Evolutionary conservation across 1,140 invertebrate species (phyloP).

Genomic region (Leptinotarsa undecemlineata): DNA sequence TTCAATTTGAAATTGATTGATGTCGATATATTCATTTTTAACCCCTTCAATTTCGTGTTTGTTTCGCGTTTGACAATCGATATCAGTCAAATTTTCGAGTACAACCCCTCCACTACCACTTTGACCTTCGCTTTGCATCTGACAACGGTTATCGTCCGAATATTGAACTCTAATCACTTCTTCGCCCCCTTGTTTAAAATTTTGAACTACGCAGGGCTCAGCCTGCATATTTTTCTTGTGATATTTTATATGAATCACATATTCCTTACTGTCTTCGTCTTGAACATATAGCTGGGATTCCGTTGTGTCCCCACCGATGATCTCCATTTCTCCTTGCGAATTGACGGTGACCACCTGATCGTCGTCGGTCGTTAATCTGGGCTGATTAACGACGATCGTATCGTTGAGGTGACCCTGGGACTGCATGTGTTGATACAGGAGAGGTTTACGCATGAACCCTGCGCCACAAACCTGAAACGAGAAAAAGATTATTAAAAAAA

Average conservation of each 20-base stretch:
- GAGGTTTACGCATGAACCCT: constrained; percentile 82
- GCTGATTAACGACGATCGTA: constrained; percentile 79
- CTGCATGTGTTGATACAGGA: constrained; percentile 78
- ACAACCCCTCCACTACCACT: too few species aligned
- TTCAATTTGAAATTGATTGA: too few species aligned
- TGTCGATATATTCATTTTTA: too few species aligned
- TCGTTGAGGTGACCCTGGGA: constrained; percentile 68
- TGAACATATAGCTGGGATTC: constrained; percentile 62
- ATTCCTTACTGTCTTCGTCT: constrained; percentile 50
- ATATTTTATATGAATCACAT: not conserved
- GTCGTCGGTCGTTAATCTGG: constrained; percentile 65
- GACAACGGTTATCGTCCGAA: too few species aligned
- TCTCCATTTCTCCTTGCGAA: constrained; percentile 48
- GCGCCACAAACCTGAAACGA: constrained; percentile 63
- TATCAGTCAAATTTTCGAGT: too few species aligned
- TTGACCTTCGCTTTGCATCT: too few species aligned
- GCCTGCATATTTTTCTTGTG: not conserved
- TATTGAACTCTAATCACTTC: too few species aligned
- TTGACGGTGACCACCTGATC: constrained; percentile 59
- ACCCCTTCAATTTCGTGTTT: too few species aligned
- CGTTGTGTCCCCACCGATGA: constrained; percentile 46
- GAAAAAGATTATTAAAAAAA: too few species aligned
- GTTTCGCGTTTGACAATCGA: not conserved
- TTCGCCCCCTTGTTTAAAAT: too few species aligned
- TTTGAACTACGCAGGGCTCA: not conserved